Evolutionary conservation across 1,140 invertebrate species (phyloP).

Genomic region (Agraylea sexmaculata): DNA sequence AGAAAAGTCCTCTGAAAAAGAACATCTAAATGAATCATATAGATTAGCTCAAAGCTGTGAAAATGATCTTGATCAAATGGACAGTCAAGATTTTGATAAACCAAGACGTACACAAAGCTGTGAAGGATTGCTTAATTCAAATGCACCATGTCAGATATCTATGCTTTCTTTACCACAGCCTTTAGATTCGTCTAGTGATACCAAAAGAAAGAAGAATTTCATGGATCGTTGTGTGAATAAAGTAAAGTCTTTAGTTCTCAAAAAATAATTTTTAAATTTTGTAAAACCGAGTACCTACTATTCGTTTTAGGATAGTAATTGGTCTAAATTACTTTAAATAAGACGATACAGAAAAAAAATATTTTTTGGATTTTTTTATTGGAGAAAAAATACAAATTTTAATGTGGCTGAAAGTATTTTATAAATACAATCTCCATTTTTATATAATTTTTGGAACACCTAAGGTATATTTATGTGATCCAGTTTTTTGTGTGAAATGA

Average conservation of each 20-base stretch:
- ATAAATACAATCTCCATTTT: constrained; percentile 20
- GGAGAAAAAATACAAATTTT: constrained; percentile 24
- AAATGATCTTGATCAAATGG: constrained; percentile 26
- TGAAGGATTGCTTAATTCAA: constrained; percentile 32
- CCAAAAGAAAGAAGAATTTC: constrained; percentile 56
- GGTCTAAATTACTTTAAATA: constrained; percentile 23
- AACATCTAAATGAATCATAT: constrained; percentile 31
- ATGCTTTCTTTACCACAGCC: constrained; percentile 31
- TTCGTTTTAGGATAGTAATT: constrained; percentile 40
- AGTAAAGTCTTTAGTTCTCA: constrained; percentile 47
- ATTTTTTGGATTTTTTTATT: constrained; percentile 23
- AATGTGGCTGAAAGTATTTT: constrained; percentile 20
- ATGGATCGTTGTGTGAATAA: constrained; percentile 69
- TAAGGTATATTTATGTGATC: no score
- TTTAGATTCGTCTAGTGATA: constrained; percentile 32
- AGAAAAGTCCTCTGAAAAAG: constrained; percentile 27
- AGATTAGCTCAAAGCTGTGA: constrained; percentile 30
- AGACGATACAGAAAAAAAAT: constrained; percentile 24
- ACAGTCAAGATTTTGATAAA: constrained; percentile 24
- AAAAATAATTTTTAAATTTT: constrained; percentile 31
- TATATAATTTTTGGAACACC: no score
- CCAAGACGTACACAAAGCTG: constrained; percentile 33
- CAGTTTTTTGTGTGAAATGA: no score
- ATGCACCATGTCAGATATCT: constrained; percentile 25
- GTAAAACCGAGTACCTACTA: constrained; percentile 33